Base-by-base conservation (phyloP, 2,113 vertebrate genomes). In the Gobius niger region DNA sequence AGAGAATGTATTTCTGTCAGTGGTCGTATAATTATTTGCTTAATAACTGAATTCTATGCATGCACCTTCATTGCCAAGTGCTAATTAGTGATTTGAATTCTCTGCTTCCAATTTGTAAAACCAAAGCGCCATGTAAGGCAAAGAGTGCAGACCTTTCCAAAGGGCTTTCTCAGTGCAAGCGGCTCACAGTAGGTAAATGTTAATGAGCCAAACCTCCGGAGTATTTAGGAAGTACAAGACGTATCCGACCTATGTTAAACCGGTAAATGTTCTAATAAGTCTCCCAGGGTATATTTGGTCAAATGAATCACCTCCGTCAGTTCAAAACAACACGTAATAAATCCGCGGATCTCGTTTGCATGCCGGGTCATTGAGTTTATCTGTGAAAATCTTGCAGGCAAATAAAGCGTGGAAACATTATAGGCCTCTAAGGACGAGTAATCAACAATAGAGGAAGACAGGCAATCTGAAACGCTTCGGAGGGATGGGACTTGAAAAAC, bases 41-140 rank as follows among this genome's bases (percentile, higher is more conserved):
- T 57, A 40, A 57, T 40, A 13, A 8, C 19, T 57, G 53, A 40
- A 57, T 57, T 57, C 54, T 40, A 6, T 57, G 6, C 11, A 40
- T 56, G 54, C 24, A 40, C 24, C 54, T 19, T 10, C 16, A 52
- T 54, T 11, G 61, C 42, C 24, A 50, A 65, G 12, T 47, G 54
- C 70, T 62, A 86, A 87, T 80, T 69, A 64, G 69, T 75, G 47
- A 67, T 79, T 83, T n/a, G 57, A 78, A 85, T 82, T 64, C 61
- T 65, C 63, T 53, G 67, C 56, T 61, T 76, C 69, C 82, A 71
- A 87, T 89, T 86, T 85, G 64, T 75, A 75, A 85, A 88, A 72
- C 56, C 65, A 67, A 81, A 72, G 44, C 63, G 68, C 75, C 80
- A 76, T 70, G 72, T 73, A 75, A 57, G 54, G 70, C 46, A 19